Percentiles rank a stretch among this genome's conserved stretches.
phyloP scores from a whole-genome alignment of 2,888 invertebrate species.

The Gnatocerus cornutus region DNA sequence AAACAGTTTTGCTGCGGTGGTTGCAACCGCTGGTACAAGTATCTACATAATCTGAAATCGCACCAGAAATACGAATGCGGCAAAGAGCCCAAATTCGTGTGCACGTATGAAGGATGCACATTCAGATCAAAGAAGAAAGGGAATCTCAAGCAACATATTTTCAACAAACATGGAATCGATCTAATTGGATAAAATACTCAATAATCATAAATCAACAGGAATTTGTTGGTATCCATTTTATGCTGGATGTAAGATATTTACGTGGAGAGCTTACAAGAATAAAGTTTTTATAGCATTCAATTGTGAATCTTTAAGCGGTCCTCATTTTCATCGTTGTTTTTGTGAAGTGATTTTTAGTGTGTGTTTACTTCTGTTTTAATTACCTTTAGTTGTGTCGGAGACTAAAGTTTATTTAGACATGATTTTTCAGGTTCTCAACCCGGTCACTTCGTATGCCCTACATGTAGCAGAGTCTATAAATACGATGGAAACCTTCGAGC shows the following conservation, averaged over 20 bases:
- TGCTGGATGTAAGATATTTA: neutral
- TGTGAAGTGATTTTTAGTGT: too few relatives aligned
- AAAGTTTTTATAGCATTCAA: neutral
- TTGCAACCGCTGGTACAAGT: slow-evolving; percentile 61
- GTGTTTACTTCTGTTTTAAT: too few relatives aligned
- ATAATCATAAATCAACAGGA: neutral
- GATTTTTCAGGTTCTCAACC: slow-evolving; percentile 30
- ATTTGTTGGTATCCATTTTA: neutral
- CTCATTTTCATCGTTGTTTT: too few relatives aligned
- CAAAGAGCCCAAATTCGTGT: slow-evolving; percentile 72
- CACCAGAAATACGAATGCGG: slow-evolving; percentile 71
- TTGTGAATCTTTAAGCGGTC: too few relatives aligned
- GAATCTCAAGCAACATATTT: slow-evolving; percentile 63
- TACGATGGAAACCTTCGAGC: slow-evolving; percentile 35
- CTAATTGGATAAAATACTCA: slow-evolving; percentile 38
- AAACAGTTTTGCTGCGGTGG: slow-evolving; percentile 53
- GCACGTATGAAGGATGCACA: slow-evolving; percentile 64
- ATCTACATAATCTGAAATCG: slow-evolving; percentile 59
- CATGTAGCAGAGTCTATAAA: slow-evolving; percentile 52
- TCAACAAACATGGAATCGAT: slow-evolving; percentile 62
- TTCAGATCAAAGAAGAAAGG: slow-evolving; percentile 62
- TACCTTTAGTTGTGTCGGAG: too few relatives aligned
- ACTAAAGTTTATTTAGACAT: neutral
- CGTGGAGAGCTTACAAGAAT: neutral
- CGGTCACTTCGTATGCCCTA: slow-evolving; percentile 52